Percentiles rank a stretch among this genome's conserved stretches.
These are phyloP conservation scores for Galago senegalensis DNA, from an alignment of 2,797 vertebrate species.

Conservation along the genomic window DNA sequence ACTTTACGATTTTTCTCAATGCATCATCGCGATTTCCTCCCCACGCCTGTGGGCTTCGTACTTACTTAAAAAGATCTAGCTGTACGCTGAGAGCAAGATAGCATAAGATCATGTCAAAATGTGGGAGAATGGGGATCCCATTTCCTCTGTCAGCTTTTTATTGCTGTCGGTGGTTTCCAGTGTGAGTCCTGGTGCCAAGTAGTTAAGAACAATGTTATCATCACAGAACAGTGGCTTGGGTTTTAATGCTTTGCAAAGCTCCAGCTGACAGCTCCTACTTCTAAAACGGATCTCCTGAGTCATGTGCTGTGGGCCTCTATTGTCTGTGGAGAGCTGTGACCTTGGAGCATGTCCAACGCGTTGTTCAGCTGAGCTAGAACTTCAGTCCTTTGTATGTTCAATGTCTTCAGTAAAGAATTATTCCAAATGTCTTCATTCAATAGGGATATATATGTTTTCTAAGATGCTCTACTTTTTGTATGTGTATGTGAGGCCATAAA, in stretches of 20 bases:
- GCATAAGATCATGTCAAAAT: constrained; percentile 28
- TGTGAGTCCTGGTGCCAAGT: constrained; percentile 59
- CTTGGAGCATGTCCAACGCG: constrained; percentile 56
- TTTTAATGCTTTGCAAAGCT: constrained; percentile 67
- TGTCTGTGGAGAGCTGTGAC: constrained; percentile 63
- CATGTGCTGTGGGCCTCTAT: not conserved
- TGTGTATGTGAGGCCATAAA: not conserved
- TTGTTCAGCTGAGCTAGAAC: constrained; percentile 66
- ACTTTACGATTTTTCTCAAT: constrained; percentile 54
- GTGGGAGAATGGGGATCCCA: not conserved
- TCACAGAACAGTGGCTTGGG: constrained; percentile 52
- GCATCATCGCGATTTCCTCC: constrained; percentile 36
- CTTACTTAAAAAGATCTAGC: constrained; percentile 54
- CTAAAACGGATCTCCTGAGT: constrained; percentile 60
- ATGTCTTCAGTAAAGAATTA: not conserved
- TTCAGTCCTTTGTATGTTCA: constrained; percentile 20
- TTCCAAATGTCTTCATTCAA: constrained; percentile 59
- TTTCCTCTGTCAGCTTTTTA: constrained; percentile 62
- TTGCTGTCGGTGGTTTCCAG: constrained; percentile 48
- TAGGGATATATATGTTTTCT: not conserved
- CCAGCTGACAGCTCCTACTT: constrained; percentile 64
- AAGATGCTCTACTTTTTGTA: not conserved
- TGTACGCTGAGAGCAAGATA: not conserved
- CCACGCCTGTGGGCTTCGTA: not conserved
- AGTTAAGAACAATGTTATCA: constrained; percentile 79